phyloP scores from a whole-genome alignment of 2,113 vertebrate genomes.

The Psammodynastes pulverulentus region DNA sequence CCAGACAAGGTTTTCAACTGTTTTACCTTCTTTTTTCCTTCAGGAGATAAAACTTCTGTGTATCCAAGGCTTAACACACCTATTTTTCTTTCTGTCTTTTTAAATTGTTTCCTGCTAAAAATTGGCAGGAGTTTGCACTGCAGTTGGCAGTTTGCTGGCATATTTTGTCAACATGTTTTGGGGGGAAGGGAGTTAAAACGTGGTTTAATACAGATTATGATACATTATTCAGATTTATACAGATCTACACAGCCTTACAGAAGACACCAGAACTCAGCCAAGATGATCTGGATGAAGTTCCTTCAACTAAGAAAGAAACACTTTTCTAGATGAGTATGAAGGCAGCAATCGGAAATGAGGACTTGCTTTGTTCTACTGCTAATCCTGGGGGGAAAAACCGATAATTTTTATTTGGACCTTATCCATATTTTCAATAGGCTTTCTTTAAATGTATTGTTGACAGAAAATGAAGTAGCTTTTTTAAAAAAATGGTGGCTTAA shows the following conservation, averaged over 20 bases:
- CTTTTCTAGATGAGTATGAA: background rate
- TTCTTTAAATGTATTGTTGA: background rate
- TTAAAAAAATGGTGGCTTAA: conserved; percentile 1
- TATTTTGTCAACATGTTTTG: background rate
- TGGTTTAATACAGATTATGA: background rate
- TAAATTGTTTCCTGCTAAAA: background rate
- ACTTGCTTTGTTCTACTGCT: background rate
- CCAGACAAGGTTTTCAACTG: background rate
- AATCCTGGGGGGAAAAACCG: background rate
- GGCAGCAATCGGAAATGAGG: background rate
- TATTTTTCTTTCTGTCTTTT: background rate
- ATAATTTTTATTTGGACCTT: conserved; percentile 18
- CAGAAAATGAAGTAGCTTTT: background rate
- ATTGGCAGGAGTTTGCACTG: background rate
- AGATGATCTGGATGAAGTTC: background rate
- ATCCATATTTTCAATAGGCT: conserved; percentile 31
- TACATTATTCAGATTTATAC: background rate
- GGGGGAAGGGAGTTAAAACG: background rate
- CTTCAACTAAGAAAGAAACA: background rate
- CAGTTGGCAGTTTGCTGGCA: background rate
- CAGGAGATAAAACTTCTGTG: background rate
- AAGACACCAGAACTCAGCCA: background rate
- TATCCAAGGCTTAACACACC: background rate
- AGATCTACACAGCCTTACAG: background rate
- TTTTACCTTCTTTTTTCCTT: background rate